phyloP scores from a whole-genome alignment of 1,140 invertebrate genomes.

The Psix sp. region DNA sequence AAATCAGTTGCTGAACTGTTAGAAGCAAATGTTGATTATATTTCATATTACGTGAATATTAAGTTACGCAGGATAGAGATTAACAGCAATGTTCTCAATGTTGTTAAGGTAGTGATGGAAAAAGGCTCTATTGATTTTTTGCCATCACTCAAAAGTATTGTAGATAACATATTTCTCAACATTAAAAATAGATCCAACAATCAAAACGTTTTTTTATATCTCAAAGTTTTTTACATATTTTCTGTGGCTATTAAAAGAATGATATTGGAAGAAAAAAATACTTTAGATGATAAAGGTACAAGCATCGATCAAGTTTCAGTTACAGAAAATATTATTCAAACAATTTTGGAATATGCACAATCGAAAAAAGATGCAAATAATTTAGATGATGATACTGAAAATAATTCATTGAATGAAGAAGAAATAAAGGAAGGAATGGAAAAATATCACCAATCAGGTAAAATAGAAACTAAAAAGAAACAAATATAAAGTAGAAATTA shows the following conservation, averaged over 20 bases:
- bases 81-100: slow-evolving; percentile 78
- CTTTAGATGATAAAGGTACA: background rate
- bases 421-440: slow-evolving; percentile 44
- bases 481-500: background rate
- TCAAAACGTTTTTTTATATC: slow-evolving; percentile 77
- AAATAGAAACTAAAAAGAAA: slow-evolving; percentile 14
- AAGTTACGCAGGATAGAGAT: slow-evolving; percentile 79
- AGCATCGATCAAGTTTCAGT: background rate
- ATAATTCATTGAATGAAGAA: slow-evolving; percentile 17
- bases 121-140: slow-evolving; percentile 80
- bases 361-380: slow-evolving; percentile 27
- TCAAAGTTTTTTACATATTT: slow-evolving; percentile 82
- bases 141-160: slow-evolving; percentile 80
- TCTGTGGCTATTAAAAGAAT: slow-evolving; percentile 78
- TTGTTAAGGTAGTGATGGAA: slow-evolving; percentile 81
- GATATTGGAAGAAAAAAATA: slow-evolving; percentile 57
- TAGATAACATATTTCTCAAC: slow-evolving; percentile 81
- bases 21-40: slow-evolving; percentile 81
- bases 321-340: slow-evolving; percentile 15
- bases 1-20: slow-evolving; percentile 78
- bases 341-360: slow-evolving; percentile 50
- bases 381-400: slow-evolving; percentile 24
- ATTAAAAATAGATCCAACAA: slow-evolving; percentile 79
- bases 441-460: slow-evolving; percentile 22
- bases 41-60: slow-evolving; percentile 81